Percentiles rank a stretch among this genome's conserved stretches.
Evolutionary conservation across 2,113 vertebrate genomes (phyloP).

Genomic region (Lanius collurio): DNA sequence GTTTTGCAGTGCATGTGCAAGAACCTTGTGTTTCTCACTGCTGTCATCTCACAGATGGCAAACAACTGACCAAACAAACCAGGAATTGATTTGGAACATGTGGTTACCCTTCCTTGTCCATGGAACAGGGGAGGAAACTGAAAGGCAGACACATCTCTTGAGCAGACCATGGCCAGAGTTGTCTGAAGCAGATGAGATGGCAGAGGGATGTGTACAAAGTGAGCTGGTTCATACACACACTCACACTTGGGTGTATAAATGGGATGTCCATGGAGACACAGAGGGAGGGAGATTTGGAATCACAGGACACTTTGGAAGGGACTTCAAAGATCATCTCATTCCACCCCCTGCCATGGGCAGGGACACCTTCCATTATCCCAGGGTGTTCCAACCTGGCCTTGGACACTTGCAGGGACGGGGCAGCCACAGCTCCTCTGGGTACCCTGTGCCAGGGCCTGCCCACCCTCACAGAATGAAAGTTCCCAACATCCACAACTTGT

Average conservation of each 20-base stretch:
- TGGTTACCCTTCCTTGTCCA: not conserved
- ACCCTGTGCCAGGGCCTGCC: not conserved
- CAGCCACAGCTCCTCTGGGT: not conserved
- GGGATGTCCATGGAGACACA: not conserved
- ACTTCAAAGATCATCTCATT: not conserved
- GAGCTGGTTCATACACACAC: not conserved
- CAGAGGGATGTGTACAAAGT: not conserved
- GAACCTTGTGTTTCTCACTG: not conserved
- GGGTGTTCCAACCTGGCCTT: not conserved
- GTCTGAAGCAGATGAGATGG: not conserved
- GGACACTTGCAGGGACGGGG: not conserved
- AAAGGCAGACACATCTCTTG: not conserved
- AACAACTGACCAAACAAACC: not conserved
- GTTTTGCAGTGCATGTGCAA: not conserved
- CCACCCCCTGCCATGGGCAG: not conserved
- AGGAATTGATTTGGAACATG: not conserved
- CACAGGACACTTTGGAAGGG: not conserved
- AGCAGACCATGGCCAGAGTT: not conserved
- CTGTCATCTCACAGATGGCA: not conserved
- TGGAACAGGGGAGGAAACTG: not conserved
- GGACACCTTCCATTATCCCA: not conserved
- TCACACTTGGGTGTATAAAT: fast-evolving
- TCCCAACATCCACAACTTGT: not conserved
- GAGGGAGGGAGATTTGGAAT: not conserved
- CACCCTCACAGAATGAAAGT: not conserved